A percentile compares a stretch with the other conserved stretches of the same genome.
Evolutionary conservation across 2,113 vertebrate genomes (phyloP).

Genomic region (Ciconia boyciana): DNA sequence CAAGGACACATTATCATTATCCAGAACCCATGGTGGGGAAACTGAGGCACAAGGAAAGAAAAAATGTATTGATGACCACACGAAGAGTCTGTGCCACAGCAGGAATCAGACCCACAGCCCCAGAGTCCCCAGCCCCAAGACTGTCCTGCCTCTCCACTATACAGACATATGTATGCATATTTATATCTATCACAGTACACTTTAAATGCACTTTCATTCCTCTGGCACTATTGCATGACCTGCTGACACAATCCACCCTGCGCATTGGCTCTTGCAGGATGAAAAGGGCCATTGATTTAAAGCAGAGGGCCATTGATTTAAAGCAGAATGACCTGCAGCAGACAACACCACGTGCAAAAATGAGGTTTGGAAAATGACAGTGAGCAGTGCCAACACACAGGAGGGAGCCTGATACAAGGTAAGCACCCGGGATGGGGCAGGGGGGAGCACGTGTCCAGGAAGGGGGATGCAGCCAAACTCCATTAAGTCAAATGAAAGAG

Average conservation of each 20-base stretch:
- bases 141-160: neutral
- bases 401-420: neutral
- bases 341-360: neutral
- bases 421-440: neutral
- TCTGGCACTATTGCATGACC: neutral
- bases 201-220: neutral
- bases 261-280: neutral
- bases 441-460: accelerated
- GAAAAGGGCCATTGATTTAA: neutral
- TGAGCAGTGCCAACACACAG: accelerated
- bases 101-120: neutral
- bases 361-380: neutral
- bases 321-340: neutral
- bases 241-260: neutral
- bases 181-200: neutral
- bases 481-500: neutral
- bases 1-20: neutral
- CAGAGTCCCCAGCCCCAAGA: neutral
- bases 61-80: neutral
- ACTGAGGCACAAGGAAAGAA: neutral
- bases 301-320: neutral
- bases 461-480: neutral
- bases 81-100: neutral
- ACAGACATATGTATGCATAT: neutral
- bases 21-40: neutral